Base-by-base conservation (phyloP, 2,113 vertebrate genomes). In the Lepus americanus region DNA sequence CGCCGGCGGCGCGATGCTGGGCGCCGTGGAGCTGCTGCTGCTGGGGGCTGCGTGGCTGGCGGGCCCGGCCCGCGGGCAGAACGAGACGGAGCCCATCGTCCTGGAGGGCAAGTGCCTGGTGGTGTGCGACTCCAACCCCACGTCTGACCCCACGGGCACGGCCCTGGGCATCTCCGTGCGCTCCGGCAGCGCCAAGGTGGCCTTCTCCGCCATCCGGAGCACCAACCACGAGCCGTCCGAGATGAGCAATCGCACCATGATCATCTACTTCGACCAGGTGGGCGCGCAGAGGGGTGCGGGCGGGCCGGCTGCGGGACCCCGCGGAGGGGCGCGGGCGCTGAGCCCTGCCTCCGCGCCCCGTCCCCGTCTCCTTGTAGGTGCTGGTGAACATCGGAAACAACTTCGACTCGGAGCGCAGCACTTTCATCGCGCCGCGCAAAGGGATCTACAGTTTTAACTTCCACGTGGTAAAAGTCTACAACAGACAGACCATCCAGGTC, bases 401-500 rank as follows among this genome's bases (percentile, higher is more conserved):
- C 98, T 99, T 99, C 94, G 99, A 99, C 76, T 99, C 99, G 76
- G 99, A 99, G 97, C 98, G 99, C 96, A 99, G 99, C 98, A 99
- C 99, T 97, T 99, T 99, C 97, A 99, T 99, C 92, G 98, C 99
- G 25, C 99, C 99, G 53, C 99, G 99, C 83, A 99, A 99, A 99
- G 99, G 99, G 96, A 99, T 99, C 98, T 99, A 99, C 99, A 99
- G 99, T 99, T 99, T 99, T 98, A 99, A 99, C 98, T 99, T 99
- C 98, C 99, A 99, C 96, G 99, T 99, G 97, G 99, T 99, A 69
- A 99, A 99, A 98, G 99, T 99, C 97, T 99, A 99, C 98, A 99
- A 99, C 98, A 98, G 99, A 95, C 99, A 99, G 98, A 99, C 99
- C 89, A 99, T 99, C 97, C 99, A 99, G 99, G 99, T 99, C 95